phyloP scores from a whole-genome alignment of 2,888 invertebrate genomes.

The Pheosia gnoma region DNA sequence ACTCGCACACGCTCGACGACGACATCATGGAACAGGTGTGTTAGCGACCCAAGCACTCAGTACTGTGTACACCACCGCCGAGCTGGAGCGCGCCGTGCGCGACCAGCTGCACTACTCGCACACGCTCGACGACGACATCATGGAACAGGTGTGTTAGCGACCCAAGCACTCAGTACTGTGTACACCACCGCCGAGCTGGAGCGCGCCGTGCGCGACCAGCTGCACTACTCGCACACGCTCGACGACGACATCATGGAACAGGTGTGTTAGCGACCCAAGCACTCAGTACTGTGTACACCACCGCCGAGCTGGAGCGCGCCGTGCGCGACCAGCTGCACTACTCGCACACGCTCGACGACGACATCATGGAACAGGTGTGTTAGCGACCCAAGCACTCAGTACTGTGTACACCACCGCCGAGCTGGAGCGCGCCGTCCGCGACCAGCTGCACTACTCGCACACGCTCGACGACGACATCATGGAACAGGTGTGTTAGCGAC shows the following conservation, averaged over 20 bases:
- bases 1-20: conserved; percentile 72
- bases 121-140: conserved; percentile 70
- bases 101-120: conserved; percentile 76
- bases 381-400: too few species aligned
- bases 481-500: too few species aligned
- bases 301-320: conserved; percentile 74
- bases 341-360: conserved; percentile 71
- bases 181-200: conserved; percentile 77
- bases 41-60: too few species aligned
- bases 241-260: conserved; percentile 77
- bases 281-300: too few species aligned
- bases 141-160: conserved; percentile 64
- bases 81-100: conserved; percentile 71
- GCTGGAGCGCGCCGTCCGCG: too few species aligned
- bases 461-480: too few species aligned
- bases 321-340: conserved; percentile 72
- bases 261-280: conserved; percentile 48
- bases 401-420: too few species aligned
- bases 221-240: conserved; percentile 71
- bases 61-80: too few species aligned
- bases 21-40: conserved; percentile 74
- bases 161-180: too few species aligned
- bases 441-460: too few species aligned
- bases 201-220: conserved; percentile 69
- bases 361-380: conserved; percentile 73